A percentile compares a stretch with the other conserved stretches of the same genome.
phyloP scores from a whole-genome alignment of 2,888 invertebrate species.

The Blastobasis lacticolella region DNA sequence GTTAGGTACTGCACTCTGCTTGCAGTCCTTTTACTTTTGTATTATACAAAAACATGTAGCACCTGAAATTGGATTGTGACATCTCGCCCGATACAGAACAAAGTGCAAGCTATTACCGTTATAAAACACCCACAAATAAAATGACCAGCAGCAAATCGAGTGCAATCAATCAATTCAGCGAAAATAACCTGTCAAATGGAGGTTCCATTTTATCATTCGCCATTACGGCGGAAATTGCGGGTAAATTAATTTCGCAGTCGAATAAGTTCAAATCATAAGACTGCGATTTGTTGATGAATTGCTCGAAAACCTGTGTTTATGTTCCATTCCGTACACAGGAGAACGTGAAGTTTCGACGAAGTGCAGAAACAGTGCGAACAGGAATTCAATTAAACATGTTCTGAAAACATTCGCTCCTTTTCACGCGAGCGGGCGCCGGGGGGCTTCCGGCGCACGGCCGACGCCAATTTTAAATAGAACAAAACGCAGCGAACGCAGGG shows the following conservation, averaged over 20 bases:
- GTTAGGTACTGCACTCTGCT: no score
- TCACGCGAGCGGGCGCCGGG: constrained; percentile 1
- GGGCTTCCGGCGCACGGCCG: neutral
- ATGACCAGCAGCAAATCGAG: constrained; percentile 21
- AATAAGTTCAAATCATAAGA: neutral
- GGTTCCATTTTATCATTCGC: constrained; percentile 16
- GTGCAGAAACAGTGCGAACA: constrained; percentile 14
- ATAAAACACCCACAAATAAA: constrained; percentile 17
- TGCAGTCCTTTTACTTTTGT: no score
- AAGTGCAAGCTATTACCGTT: no score
- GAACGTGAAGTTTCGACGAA: constrained; percentile 9
- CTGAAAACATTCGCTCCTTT: constrained; percentile 17
- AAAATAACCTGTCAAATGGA: constrained; percentile 33
- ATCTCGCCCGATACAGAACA: no score
- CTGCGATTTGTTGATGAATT: neutral
- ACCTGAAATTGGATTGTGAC: no score
- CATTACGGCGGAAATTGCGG: constrained; percentile 2
- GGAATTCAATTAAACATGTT: constrained; percentile 26
- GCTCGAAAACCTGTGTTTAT: neutral
- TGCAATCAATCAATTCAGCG: constrained; percentile 38
- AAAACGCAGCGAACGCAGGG: neutral
- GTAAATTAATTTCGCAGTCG: neutral
- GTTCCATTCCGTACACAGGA: neutral
- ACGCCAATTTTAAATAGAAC: constrained; percentile 1
- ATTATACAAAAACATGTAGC: no score